Percentiles rank a stretch among this genome's conserved stretches.
phyloP scores from a whole-genome alignment of 2,888 invertebrate species.

The Heliconius ismenius region DNA sequence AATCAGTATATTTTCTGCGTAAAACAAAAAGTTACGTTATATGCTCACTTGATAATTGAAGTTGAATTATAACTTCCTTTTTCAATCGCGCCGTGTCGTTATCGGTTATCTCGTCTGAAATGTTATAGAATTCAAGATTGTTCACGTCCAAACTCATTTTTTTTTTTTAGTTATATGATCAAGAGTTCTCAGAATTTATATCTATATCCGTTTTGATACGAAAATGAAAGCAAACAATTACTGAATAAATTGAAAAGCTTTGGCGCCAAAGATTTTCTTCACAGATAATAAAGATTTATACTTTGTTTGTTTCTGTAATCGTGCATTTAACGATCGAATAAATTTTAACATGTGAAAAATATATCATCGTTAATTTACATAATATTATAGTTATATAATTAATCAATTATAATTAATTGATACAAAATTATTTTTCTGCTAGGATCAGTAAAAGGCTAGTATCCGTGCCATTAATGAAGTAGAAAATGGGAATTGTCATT shows the following conservation, averaged over 20 bases:
- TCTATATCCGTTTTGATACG: not conserved
- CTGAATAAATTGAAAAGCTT: not conserved
- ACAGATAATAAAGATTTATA: not conserved
- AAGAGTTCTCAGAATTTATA: not conserved
- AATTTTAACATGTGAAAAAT: not conserved
- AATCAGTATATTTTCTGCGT: not conserved
- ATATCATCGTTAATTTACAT: not conserved
- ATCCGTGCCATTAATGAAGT: not conserved
- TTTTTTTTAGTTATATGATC: not conserved
- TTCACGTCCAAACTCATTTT: conserved; percentile 55
- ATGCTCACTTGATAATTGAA: conserved; percentile 60
- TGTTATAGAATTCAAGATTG: conserved; percentile 57
- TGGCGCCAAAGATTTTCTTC: not conserved
- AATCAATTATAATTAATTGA: not conserved
- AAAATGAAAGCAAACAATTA: not conserved
- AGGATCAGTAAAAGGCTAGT: not conserved
- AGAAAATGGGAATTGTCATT: conserved; percentile 10
- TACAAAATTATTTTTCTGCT: not conserved
- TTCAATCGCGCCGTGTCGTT: conserved; percentile 57
- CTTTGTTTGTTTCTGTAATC: not conserved
- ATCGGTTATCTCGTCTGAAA: conserved; percentile 57
- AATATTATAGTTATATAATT: not conserved
- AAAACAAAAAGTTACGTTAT: not conserved
- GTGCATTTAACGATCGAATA: not conserved
- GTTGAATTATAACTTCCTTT: conserved; percentile 54